phyloP scores from a whole-genome alignment of 1,140 invertebrate genomes.

The Drosophila baimaii region DNA sequence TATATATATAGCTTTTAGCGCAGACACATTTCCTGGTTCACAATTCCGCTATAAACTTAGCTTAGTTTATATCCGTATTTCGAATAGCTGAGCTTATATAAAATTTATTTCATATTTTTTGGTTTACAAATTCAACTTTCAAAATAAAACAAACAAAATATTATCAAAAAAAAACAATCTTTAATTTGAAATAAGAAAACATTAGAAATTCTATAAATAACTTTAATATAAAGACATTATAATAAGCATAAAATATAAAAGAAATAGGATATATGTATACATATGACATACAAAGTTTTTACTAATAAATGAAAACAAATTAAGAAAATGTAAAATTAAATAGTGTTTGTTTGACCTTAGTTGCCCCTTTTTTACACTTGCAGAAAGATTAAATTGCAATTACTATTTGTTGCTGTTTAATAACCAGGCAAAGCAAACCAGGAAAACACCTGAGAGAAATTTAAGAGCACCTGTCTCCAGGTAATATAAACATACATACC shows the following conservation, averaged over 20 bases:
- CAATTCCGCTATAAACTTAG: background rate
- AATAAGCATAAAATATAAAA: no score
- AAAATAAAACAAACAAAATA: background rate
- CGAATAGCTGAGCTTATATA: no score
- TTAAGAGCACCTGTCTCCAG: background rate
- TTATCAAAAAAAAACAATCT: no score
- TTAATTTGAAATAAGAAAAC: no score
- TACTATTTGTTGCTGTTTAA: background rate
- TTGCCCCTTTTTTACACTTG: no score
- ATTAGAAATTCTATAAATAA: background rate
- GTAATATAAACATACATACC: background rate
- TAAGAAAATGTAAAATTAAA: no score
- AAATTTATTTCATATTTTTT: background rate
- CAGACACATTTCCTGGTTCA: background rate
- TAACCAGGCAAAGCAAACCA: background rate
- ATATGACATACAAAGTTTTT: no score
- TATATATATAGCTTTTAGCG: background rate
- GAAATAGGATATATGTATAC: no score
- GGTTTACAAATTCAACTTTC: background rate
- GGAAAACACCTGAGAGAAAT: background rate
- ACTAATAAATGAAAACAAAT: no score
- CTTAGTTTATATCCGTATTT: background rate
- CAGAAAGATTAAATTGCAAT: background rate
- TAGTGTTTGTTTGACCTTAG: no score
- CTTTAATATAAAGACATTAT: no score